Evolutionary conservation across 2,797 vertebrate species (phyloP).

Genomic region (Hydrolagus colliei): DNA sequence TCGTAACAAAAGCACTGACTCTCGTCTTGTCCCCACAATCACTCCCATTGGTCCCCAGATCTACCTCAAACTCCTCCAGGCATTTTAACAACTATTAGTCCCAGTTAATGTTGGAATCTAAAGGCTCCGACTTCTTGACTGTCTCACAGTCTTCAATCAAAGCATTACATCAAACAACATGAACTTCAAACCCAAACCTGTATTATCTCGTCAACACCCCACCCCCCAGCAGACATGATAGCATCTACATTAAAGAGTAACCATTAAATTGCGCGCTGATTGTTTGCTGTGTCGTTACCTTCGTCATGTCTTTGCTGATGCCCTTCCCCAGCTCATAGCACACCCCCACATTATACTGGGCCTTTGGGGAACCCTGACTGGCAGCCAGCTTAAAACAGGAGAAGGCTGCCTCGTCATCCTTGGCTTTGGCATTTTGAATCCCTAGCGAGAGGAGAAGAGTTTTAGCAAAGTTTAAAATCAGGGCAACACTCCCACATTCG

Average conservation of each 20-base stretch:
- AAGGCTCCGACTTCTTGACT: too few species aligned
- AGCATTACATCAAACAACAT: too few species aligned
- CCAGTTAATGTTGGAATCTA: too few species aligned
- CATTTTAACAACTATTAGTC: too few species aligned
- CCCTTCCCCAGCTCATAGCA: constrained; percentile 84
- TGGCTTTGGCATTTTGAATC: constrained; percentile 61
- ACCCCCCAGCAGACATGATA: not conserved
- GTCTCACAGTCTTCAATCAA: too few species aligned
- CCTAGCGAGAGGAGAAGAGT: constrained; percentile 53
- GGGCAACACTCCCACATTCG: not conserved
- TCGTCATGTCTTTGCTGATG: constrained; percentile 57
- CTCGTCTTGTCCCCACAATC: too few species aligned
- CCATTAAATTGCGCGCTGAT: not conserved
- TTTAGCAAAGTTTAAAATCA: not conserved
- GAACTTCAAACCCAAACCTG: too few species aligned
- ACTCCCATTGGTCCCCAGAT: too few species aligned
- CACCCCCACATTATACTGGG: constrained; percentile 82
- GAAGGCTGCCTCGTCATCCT: constrained; percentile 61
- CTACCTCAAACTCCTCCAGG: too few species aligned
- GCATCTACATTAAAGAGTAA: not conserved
- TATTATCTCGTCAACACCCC: too few species aligned
- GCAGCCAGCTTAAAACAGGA: constrained; percentile 77
- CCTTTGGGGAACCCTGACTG: constrained; percentile 76
- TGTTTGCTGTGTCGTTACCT: constrained; percentile 52
- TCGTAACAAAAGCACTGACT: too few species aligned